Conservation (phyloP, 2,797 vertebrate genomes). For the Coilia nasus region DNA sequence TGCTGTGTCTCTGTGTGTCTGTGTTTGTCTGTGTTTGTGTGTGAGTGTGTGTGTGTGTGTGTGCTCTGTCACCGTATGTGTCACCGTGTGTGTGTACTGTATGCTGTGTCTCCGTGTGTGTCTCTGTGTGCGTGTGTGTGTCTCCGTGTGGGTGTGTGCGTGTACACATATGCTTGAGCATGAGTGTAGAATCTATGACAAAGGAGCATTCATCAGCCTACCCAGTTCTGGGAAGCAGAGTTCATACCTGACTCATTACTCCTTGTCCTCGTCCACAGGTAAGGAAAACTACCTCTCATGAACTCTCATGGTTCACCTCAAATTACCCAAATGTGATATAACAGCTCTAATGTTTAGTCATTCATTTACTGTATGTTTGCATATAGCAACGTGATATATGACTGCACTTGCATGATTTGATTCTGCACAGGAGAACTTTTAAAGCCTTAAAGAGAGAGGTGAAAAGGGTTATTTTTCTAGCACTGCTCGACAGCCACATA, state of each 20-base stretch:
- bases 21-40: background rate
- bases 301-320: too few relatives aligned
- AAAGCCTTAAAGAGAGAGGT: too few relatives aligned
- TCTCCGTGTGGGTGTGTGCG: background rate
- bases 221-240: background rate
- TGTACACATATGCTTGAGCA: background rate
- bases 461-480: too few relatives aligned
- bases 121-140: background rate
- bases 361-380: too few relatives aligned
- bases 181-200: background rate
- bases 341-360: too few relatives aligned
- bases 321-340: too few relatives aligned
- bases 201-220: background rate
- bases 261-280: background rate
- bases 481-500: too few relatives aligned
- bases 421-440: too few relatives aligned
- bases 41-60: constrained; percentile 2
- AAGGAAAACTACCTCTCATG: background rate
- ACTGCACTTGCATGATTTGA: too few relatives aligned
- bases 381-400: too few relatives aligned
- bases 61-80: too few relatives aligned
- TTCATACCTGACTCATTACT: background rate
- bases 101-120: background rate
- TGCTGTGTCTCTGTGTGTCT: background rate
- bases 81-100: too few relatives aligned